phyloP scores from a whole-genome alignment of 2,888 invertebrate genomes.

The Lasiommata megera region DNA sequence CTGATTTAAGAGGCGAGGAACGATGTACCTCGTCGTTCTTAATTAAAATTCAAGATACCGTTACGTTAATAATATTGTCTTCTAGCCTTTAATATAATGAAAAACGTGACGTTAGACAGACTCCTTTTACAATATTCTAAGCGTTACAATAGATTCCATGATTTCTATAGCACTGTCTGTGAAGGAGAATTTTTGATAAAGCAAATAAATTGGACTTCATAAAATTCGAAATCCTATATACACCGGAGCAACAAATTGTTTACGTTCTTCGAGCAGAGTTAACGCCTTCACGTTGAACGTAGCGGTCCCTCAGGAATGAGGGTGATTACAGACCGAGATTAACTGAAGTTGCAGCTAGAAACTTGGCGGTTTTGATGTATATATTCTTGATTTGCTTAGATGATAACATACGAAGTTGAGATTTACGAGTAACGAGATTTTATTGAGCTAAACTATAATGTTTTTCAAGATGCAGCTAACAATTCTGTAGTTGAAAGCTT shows the following conservation, averaged over 20 bases:
- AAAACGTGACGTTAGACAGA: constrained; percentile 12
- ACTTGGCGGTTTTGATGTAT: constrained; percentile 7
- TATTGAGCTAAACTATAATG: too few species aligned
- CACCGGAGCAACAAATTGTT: constrained; percentile 10
- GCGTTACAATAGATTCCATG: constrained; percentile 13
- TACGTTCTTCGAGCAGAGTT: constrained; percentile 1
- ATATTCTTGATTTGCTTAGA: neutral
- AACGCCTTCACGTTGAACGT: constrained; percentile 5
- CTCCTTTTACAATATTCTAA: constrained; percentile 3
- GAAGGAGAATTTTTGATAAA: constrained; percentile 6
- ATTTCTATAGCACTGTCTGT: constrained; percentile 1
- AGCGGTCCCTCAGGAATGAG: constrained; percentile 1
- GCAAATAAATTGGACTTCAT: constrained; percentile 16
- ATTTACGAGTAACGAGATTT: too few species aligned
- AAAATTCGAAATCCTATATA: constrained; percentile 5
- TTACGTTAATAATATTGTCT: neutral
- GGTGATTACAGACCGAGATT: constrained; percentile 6
- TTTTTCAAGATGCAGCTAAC: too few species aligned
- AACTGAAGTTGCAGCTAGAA: neutral
- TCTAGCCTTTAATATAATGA: neutral
- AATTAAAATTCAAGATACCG: neutral
- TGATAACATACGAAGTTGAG: neutral
- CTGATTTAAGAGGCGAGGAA: too few species aligned
- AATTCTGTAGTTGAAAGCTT: too few species aligned
- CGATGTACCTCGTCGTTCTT: too few species aligned